Evolutionary conservation across 2,888 invertebrate species (phyloP).

Genomic region (Nymphalis urticae): DNA sequence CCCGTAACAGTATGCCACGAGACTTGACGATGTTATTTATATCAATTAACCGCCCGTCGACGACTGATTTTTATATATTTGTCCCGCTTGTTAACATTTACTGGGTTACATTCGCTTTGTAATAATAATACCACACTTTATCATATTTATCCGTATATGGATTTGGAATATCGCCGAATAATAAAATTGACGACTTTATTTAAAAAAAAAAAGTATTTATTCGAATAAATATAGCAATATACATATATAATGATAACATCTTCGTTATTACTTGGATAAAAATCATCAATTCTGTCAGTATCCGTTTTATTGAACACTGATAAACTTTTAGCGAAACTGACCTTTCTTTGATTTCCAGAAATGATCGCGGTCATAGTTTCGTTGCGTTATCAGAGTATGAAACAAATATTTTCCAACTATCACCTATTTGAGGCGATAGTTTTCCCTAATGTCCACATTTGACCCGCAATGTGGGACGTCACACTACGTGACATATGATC

Average conservation of each 20-base stretch:
- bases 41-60: conserved; percentile 38
- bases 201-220: background rate
- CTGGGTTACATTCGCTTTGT: conserved; percentile 13
- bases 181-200: conserved; percentile 5
- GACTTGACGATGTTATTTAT: conserved; percentile 42
- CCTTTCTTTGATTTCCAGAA: background rate
- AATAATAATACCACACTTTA: background rate
- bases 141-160: background rate
- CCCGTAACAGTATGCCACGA: conserved; percentile 49
- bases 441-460: conserved; percentile 19
- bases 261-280: background rate
- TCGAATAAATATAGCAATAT: background rate
- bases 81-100: conserved; percentile 14
- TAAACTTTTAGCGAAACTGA: background rate
- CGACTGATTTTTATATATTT: conserved; percentile 35
- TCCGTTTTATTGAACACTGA: background rate
- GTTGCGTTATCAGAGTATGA: background rate
- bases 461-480: conserved; percentile 59
- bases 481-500: conserved; percentile 65
- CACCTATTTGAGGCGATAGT: background rate
- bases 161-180: background rate
- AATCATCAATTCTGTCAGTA: background rate
- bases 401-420: conserved; percentile 2
- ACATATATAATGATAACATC: background rate
- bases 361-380: background rate